Conservation (phyloP, 2,113 vertebrate genomes). For the Calypte anna region DNA sequence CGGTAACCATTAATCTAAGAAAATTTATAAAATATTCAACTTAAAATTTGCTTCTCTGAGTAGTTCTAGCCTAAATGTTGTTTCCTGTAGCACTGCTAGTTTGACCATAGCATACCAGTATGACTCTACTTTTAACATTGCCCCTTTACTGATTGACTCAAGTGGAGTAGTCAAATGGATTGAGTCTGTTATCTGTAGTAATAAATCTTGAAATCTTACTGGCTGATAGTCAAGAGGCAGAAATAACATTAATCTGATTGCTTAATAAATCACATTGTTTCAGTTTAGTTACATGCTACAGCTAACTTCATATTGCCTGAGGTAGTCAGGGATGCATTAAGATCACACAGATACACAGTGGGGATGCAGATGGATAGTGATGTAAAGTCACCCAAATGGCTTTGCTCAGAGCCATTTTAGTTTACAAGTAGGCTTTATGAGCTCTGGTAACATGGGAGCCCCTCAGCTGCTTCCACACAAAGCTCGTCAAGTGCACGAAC, state of each 20-base stretch:
- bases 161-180: neutral
- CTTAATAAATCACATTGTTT: neutral
- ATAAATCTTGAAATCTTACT: neutral
- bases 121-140: neutral
- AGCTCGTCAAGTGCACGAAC: neutral
- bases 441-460: neutral
- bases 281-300: neutral
- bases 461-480: neutral
- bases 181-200: neutral
- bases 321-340: neutral
- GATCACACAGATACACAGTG: neutral
- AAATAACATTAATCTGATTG: neutral
- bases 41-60: neutral
- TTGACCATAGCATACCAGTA: neutral
- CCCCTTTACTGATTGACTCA: neutral
- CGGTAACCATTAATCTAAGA: neutral
- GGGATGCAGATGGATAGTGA: neutral
- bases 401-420: neutral
- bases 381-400: neutral
- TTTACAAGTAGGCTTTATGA: neutral
- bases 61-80: neutral
- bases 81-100: fast-evolving
- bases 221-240: neutral
- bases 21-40: neutral
- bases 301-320: neutral